Evolutionary conservation across 2,888 invertebrate genomes (phyloP), one percentile per base, ranked within the genome.

Genomic region (Drosophila helvetica): DNA sequence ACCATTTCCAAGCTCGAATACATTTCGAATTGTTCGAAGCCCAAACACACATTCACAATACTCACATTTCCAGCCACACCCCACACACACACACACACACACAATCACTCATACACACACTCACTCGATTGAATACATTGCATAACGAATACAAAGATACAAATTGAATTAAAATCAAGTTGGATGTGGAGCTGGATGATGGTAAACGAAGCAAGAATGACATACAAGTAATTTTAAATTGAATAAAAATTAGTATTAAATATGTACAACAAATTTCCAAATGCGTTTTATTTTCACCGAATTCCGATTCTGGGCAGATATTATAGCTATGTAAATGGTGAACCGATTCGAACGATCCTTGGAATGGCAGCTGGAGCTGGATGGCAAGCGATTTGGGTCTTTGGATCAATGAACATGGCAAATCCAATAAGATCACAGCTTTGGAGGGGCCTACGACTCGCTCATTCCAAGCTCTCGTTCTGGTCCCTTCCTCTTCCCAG

Each of bases 221-320:
- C 84, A 83, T 82, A 88, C 70, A 86, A 88, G 86, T 83, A 88
- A 83, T 83, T 83, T 83, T 83, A 84, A 83, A 83, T 83, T 83
- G 83, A 83, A 83, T 83, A 83, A 88, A 73, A 83, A 86, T 72
- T 83, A 83, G 83, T 78, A 83, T 78, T 88, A 88, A 82, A 86
- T 83, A 83, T 83, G 82, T 83, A 83, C 88, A 83, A 83, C 88
- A 86, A 80, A 51, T 9, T 17, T 1, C 12, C 0, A 17, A 22
- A 18, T n/a, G 46, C 17, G 17, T 63, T 83, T 73, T 47, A 54
- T 74, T 51, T 19, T n/a, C 38, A 38, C 1, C 38, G n/a, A 38
- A 7, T n/a, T n/a, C 2, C 15, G n/a, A 38, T 15, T 5, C 33
- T 5, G 3, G 3, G 22, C 5, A 22, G 22, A 22, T 22, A 22